Base-by-base conservation (phyloP, 1,140 invertebrate genomes). In the Olivierus martensii region DNA sequence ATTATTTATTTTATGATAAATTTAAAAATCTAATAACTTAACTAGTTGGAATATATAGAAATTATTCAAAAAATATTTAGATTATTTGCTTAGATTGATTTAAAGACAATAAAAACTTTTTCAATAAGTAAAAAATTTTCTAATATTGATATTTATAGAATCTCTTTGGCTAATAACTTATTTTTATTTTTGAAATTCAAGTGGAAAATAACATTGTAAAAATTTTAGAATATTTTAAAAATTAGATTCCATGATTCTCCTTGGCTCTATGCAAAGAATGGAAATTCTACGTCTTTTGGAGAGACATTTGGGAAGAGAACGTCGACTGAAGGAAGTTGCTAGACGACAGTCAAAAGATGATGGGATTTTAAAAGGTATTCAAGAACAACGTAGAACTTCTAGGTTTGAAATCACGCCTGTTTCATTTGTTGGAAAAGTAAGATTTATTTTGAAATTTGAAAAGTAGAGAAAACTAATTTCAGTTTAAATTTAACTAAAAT, bases 241-340 rank as follows among this genome's bases (percentile, higher is more conserved):
- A 67, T 46, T 63, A 72, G 67, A 84, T 15, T 89, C 82, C 10
- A 95, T 93, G 90, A 88, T 96, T 21, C 71, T 97, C 0, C 73
- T 96, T 11, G 93, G 93, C 0, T 95, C 91, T 0, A 87, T 96
- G 50, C 87, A 89, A 65, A 75, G 92, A 45, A 76, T 84, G 63
- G 88, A 94, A 65, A 70, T 97, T 28, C 89, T 93, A 53, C 81
- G 86, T 59, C 72, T 92, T 21, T 60, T 75, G 10, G 62, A 92
- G 61, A 79, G 80, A 58, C 87, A 92, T 49, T 84, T 93, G 21
- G 87, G 87, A 1, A 75, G 86, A 53, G 86, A 91, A 60, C 73
- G 87, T 49, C 69, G 88, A 48, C 72, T 91, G 54, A 83, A 88
- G 67, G 79, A 83, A 6, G 80, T 79, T 1, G 77, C 79, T 45